Evolutionary conservation across 1,140 invertebrate species (phyloP).

Genomic region (Gryon sp.): DNA sequence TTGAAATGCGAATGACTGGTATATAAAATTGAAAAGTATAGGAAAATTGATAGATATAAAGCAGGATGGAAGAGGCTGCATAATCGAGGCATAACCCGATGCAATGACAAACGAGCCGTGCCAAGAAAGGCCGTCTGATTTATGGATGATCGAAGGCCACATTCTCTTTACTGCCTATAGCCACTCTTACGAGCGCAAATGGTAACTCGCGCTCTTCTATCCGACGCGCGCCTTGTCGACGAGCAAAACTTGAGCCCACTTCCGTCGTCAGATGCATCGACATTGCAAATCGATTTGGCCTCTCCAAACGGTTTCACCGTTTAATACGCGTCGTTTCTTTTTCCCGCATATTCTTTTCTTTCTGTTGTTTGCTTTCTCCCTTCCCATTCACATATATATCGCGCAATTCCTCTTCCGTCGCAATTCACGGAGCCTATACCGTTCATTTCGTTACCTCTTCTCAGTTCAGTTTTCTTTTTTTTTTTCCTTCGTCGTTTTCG

Average conservation of each 20-base stretch:
- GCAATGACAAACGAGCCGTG: constrained; percentile 75
- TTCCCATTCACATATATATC: constrained; percentile 21
- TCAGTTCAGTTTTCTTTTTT: constrained; percentile 43
- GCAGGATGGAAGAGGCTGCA: constrained; percentile 36
- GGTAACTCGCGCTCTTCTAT: constrained; percentile 67
- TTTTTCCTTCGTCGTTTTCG: too few species aligned
- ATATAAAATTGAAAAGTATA: constrained; percentile 38
- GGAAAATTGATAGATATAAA: constrained; percentile 56
- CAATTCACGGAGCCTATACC: constrained; percentile 15
- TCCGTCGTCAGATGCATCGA: constrained; percentile 47
- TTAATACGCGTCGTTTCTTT: constrained; percentile 32
- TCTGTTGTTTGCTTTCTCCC: constrained; percentile 21
- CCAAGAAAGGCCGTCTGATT: constrained; percentile 75
- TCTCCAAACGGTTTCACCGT: constrained; percentile 32
- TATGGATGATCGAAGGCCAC: constrained; percentile 71
- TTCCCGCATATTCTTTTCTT: constrained; percentile 36
- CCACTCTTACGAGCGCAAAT: constrained; percentile 58
- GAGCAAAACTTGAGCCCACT: constrained; percentile 56
- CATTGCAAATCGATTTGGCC: constrained; percentile 43
- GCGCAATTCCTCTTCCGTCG: constrained; percentile 29
- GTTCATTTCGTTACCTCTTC: constrained; percentile 48
- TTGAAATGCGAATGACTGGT: constrained; percentile 10
- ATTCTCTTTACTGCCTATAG: constrained; percentile 47
- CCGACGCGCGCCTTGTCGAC: constrained; percentile 60
- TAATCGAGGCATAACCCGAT: constrained; percentile 70